Base-by-base conservation (phyloP, 1,140 invertebrate species). In the Cydia pomonella region DNA sequence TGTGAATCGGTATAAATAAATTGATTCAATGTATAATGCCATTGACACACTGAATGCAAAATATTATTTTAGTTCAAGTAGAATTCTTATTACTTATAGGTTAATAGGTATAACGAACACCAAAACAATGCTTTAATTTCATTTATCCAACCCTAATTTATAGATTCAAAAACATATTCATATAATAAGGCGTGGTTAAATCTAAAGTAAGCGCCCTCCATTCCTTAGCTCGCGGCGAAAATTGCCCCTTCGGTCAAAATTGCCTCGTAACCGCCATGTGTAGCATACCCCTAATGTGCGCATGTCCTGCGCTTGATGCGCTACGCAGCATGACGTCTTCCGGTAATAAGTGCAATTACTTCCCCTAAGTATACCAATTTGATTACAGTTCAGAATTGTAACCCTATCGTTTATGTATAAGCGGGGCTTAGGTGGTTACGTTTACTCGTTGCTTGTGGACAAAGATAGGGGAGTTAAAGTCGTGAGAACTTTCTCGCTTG, bases 181-280 rank as follows among this genome's bases (percentile, higher is more conserved):
- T n/a, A n/a, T n/a, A n/a, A n/a, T 79, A 84, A 87, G 88, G 86
- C 88, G 87, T 88, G 86, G 88, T 84, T 80, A 77, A 75, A 79
- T 78, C 76, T 79, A 82, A 80, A 84, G 73, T 77, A 73, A 76
- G 77, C 82, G 82, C 84, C 86, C 86, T 86, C 76, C 80, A 87
- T 85, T 79, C 75, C 69, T 80, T 53, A 53, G 76, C 80, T 83
- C 79, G 84, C 80, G 81, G 82, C 79, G 78, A 83, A 85, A 86
- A 84, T 87, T 84, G 80, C 81, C 86, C 85, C 84, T 84, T 88
- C 76, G 74, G 73, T 76, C 62, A 59, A 79, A 82, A 79, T 73
- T 64, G 77, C 79, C 69, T 73, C 79, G 79, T 85, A 83, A 85
- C 82, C 83, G 78, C 80, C 83, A 81, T 80, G 81, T 80, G 78